Evolutionary conservation across 2,888 invertebrate genomes (phyloP).

Genomic region (Dysmachus trigonus): DNA sequence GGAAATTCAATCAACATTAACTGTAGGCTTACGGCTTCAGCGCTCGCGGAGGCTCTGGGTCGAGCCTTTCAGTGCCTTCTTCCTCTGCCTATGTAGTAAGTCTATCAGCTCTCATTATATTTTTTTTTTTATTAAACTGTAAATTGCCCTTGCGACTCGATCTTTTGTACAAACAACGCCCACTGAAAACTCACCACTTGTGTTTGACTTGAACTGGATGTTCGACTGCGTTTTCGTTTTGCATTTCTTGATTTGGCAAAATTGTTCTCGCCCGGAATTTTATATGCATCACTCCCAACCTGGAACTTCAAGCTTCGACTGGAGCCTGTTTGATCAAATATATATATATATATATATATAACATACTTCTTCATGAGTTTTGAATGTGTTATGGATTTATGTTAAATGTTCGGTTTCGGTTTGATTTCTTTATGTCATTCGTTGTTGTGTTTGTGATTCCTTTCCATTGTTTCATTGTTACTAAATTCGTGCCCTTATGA

Average conservation of each 20-base stretch:
- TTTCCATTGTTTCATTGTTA: conserved; percentile 5
- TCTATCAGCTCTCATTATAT: conserved; percentile 61
- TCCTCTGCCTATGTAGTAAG: conserved; percentile 76
- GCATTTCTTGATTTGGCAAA: conserved; percentile 12
- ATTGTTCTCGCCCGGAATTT: background rate
- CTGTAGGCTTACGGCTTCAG: conserved; percentile 71
- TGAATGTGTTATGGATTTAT: conserved; percentile 14
- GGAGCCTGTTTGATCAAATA: background rate
- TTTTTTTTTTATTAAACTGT: conserved; percentile 1
- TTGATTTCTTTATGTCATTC: conserved; percentile 5
- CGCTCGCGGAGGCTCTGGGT: conserved; percentile 77
- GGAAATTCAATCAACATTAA: conserved; percentile 28
- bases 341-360: background rate
- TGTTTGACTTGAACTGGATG: conserved; percentile 12
- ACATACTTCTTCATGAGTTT: background rate
- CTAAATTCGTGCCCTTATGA: background rate
- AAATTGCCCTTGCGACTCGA: conserved; percentile 46
- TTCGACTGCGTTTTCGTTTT: conserved; percentile 3
- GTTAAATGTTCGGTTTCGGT: conserved; percentile 2
- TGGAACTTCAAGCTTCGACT: background rate
- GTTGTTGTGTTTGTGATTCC: conserved; percentile 6
- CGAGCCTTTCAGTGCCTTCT: conserved; percentile 85
- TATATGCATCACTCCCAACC: background rate
- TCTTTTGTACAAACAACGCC: conserved; percentile 18
- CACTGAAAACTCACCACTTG: conserved; percentile 4